Conservation (phyloP, 2,113 vertebrate species). For the Phycodurus eques region DNA sequence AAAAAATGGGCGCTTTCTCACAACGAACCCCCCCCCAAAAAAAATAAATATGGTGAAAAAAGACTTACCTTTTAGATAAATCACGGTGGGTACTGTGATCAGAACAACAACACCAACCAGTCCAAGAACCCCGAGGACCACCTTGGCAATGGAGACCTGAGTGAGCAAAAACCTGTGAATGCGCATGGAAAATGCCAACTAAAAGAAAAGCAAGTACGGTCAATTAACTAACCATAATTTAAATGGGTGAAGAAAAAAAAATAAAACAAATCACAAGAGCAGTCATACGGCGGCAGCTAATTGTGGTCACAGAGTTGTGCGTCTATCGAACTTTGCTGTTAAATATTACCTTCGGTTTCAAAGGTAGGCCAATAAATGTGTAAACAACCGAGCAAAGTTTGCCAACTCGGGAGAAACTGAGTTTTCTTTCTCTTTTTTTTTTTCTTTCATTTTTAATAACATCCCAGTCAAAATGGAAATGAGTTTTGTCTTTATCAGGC, state of each 20-base stretch:
- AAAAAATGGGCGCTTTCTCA: background rate
- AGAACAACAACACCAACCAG: conserved; percentile 54
- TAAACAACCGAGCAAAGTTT: conserved; percentile 63
- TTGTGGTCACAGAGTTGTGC: background rate
- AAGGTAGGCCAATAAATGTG: conserved; percentile 61
- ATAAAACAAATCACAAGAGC: conserved; percentile 1
- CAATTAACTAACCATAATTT: background rate
- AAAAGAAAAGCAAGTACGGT: background rate
- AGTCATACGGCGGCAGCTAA: background rate
- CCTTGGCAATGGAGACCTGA: conserved; percentile 66
- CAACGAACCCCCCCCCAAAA: too few species aligned
- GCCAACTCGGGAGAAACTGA: background rate
- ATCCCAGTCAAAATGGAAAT: background rate
- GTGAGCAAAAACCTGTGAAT: background rate
- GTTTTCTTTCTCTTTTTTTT: background rate
- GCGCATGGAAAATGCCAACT: background rate
- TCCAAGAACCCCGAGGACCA: conserved; percentile 61
- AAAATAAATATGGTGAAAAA: too few species aligned
- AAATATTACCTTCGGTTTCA: conserved; percentile 71
- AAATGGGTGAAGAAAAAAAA: background rate
- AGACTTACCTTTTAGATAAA: conserved; percentile 66
- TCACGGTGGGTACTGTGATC: conserved; percentile 70
- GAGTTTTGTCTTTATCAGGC: background rate
- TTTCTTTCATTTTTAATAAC: background rate
- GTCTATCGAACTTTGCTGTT: conserved; percentile 41